Evolutionary conservation across 30 jellyfish, hydroid and myxozoan species (phyloP).

Genomic region (Cassiopea xamachana): DNA sequence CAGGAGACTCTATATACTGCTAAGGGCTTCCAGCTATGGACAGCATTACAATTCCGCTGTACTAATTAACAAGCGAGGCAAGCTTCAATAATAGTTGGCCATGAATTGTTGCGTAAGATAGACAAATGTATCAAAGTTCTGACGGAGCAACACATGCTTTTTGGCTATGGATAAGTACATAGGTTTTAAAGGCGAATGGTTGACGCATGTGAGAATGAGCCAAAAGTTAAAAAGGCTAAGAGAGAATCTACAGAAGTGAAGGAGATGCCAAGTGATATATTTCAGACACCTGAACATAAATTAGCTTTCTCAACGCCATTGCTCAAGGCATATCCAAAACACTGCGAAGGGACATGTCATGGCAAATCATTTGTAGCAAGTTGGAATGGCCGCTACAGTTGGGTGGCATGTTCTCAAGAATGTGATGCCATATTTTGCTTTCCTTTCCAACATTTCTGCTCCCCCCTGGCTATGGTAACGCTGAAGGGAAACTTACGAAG

Average conservation of each 20-base stretch:
- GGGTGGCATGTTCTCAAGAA: background rate
- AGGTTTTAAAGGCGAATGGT: conserved; percentile 31
- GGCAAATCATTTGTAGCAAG: background rate
- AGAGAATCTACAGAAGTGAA: conserved; percentile 45
- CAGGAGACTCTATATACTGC: background rate
- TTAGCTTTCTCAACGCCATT: conserved; percentile 49
- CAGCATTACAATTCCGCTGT: background rate
- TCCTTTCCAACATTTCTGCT: background rate
- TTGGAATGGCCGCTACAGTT: background rate
- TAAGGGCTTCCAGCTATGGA: background rate
- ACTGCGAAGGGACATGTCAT: background rate
- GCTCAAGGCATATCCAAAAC: conserved; percentile 37
- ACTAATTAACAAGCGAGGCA: background rate
- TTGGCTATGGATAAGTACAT: conserved; percentile 27
- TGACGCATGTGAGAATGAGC: conserved; percentile 40
- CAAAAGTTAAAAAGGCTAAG: conserved; percentile 13
- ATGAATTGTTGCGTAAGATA: background rate
- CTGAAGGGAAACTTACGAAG: conserved; percentile 21
- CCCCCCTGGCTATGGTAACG: conserved; percentile 3
- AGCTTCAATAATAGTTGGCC: background rate
- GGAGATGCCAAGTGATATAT: conserved; percentile 45
- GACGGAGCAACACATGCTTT: conserved; percentile 15
- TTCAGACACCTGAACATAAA: conserved; percentile 35
- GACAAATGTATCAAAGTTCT: conserved; percentile 3
- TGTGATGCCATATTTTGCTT: background rate